Conservation (phyloP, 2,888 invertebrate species). For the Sesamia inferens region DNA sequence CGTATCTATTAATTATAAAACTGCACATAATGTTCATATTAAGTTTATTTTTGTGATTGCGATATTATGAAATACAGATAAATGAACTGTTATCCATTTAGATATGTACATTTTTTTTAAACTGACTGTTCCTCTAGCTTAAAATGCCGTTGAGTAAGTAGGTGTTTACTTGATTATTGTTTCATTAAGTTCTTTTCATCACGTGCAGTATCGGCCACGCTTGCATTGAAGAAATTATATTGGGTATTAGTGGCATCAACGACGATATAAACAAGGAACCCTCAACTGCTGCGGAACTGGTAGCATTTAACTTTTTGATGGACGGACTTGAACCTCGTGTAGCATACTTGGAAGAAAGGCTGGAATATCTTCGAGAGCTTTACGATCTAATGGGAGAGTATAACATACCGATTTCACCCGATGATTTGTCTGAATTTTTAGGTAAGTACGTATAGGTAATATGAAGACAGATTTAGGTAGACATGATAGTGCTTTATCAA, state of each 20-base stretch:
- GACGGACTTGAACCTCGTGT: constrained; percentile 92
- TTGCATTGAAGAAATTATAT: constrained; percentile 90
- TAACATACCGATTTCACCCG: constrained; percentile 92
- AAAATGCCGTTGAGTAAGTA: background rate
- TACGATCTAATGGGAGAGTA: constrained; percentile 96
- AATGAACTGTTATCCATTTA: too few species aligned
- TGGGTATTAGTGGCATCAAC: constrained; percentile 91
- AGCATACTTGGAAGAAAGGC: constrained; percentile 92
- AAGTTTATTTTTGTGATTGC: background rate
- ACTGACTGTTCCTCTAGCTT: background rate
- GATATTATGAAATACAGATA: background rate
- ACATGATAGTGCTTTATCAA: background rate
- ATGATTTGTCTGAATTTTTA: constrained; percentile 92
- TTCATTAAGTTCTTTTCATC: constrained; percentile 11
- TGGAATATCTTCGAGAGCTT: constrained; percentile 95
- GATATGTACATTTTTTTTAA: background rate
- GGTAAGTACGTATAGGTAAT: constrained; percentile 76
- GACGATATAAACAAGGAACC: constrained; percentile 92
- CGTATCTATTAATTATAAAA: background rate
- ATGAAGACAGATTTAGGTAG: background rate
- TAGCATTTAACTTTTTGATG: constrained; percentile 92
- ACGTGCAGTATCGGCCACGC: constrained; percentile 91
- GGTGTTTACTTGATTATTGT: background rate
- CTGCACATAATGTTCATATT: background rate
- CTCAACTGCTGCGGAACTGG: constrained; percentile 92